These are phyloP conservation scores for Carcina quercana DNA, from an alignment of 2,888 invertebrate genomes.

Conservation along the genomic window DNA sequence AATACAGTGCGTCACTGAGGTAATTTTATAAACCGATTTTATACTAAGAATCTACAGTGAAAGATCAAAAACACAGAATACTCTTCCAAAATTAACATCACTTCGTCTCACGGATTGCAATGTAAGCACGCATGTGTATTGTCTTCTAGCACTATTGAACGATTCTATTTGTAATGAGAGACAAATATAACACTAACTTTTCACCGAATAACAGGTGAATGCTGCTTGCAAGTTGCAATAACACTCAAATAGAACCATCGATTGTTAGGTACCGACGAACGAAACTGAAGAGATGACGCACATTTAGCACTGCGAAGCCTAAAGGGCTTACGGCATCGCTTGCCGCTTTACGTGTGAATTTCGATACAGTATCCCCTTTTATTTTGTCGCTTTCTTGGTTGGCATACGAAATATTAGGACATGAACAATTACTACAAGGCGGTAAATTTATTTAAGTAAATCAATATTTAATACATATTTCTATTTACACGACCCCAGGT, in stretches of 20 bases:
- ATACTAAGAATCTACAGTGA: not conserved
- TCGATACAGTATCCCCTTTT: constrained; percentile 31
- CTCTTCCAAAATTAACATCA: constrained; percentile 52
- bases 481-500: too few species aligned
- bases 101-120: constrained; percentile 58
- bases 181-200: constrained; percentile 46
- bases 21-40: not conserved
- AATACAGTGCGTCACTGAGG: not conserved
- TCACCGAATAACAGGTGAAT: constrained; percentile 57
- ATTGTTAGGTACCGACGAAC: constrained; percentile 17
- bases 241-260: constrained; percentile 26
- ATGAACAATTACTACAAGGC: too few species aligned
- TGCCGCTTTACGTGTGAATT: constrained; percentile 64
- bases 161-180: constrained; percentile 24
- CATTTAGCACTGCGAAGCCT: constrained; percentile 56
- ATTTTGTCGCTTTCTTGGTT: constrained; percentile 39
- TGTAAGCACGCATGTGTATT: constrained; percentile 67
- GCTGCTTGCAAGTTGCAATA: constrained; percentile 57
- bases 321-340: constrained; percentile 56
- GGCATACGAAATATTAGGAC: constrained; percentile 43
- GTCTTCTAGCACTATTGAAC: constrained; percentile 50
- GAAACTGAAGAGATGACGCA: constrained; percentile 37
- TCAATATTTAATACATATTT: too few species aligned
- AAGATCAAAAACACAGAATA: constrained; percentile 44
- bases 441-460: too few species aligned